phyloP scores from a whole-genome alignment of 2,888 invertebrate genomes.

The Isoperla grammatica region DNA sequence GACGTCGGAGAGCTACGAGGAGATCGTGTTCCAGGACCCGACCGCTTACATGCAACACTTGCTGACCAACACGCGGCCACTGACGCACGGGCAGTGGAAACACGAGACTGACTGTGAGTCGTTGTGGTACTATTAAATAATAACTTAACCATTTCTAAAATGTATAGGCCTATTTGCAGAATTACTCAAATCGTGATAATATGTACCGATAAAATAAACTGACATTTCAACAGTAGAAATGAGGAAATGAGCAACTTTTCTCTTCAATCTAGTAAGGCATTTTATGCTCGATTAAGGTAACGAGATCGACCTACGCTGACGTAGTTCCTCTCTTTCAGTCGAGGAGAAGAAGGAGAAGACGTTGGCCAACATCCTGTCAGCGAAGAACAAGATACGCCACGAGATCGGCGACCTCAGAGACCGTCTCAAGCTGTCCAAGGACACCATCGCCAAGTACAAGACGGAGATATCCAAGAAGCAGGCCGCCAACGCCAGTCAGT shows the following conservation, averaged over 20 bases:
- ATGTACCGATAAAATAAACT: no score
- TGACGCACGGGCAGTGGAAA: conserved; percentile 66
- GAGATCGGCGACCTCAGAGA: conserved; percentile 84
- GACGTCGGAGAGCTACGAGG: conserved; percentile 92
- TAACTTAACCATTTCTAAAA: no score
- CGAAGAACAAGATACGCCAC: conserved; percentile 71
- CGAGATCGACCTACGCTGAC: no score
- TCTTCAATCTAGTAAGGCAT: conserved; percentile 16
- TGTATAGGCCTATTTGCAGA: no score
- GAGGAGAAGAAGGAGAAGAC: conserved; percentile 83
- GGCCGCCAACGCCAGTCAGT: not conserved
- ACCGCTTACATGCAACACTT: conserved; percentile 87
- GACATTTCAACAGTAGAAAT: no score
- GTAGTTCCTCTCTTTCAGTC: conserved; percentile 62
- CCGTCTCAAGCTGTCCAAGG: conserved; percentile 75
- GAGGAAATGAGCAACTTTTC: not conserved
- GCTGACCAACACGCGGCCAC: conserved; percentile 66
- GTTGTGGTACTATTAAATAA: no score
- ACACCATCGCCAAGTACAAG: conserved; percentile 78
- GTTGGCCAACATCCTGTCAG: conserved; percentile 65
- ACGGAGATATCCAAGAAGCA: conserved; percentile 57
- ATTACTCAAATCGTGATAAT: no score
- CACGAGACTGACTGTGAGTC: conserved; percentile 88
- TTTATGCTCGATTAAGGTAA: no score
- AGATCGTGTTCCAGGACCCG: conserved; percentile 90